These are phyloP conservation scores for Orthonevra nobilis DNA, from an alignment of 2,888 invertebrate species.

Conservation along the genomic window DNA sequence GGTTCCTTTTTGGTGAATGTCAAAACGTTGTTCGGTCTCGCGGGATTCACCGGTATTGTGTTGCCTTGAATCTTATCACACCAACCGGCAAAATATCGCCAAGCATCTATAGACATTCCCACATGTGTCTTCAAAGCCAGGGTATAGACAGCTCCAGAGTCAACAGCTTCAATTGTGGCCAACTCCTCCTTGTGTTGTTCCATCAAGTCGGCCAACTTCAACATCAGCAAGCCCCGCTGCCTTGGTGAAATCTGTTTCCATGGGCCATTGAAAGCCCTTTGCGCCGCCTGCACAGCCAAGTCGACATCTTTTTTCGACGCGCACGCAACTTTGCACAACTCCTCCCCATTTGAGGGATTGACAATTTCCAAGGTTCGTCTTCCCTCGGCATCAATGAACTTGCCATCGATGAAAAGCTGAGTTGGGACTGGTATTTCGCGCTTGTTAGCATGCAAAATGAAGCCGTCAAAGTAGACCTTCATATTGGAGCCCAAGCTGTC, in stretches of 20 bases:
- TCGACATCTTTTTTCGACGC: slow-evolving; percentile 91
- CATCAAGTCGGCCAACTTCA: slow-evolving; percentile 96
- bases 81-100: slow-evolving; percentile 98
- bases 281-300: slow-evolving; percentile 92
- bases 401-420: slow-evolving; percentile 94
- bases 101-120: slow-evolving; percentile 98
- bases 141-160: slow-evolving; percentile 98
- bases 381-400: slow-evolving; percentile 90
- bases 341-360: slow-evolving; percentile 92
- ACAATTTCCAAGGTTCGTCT: slow-evolving; percentile 85
- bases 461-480: slow-evolving; percentile 84
- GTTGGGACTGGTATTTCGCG: slow-evolving; percentile 92
- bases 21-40: slow-evolving; percentile 93
- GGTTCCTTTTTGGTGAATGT: slow-evolving; percentile 94
- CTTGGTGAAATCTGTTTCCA: slow-evolving; percentile 97
- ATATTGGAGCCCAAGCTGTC: slow-evolving; percentile 82
- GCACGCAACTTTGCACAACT: slow-evolving; percentile 87
- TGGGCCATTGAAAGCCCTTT: slow-evolving; percentile 93
- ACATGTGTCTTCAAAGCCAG: slow-evolving; percentile 97
- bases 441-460: slow-evolving; percentile 90
- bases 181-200: slow-evolving; percentile 96
- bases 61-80: slow-evolving; percentile 96
- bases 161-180: slow-evolving; percentile 95
- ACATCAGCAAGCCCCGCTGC: slow-evolving; percentile 91
- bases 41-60: slow-evolving; percentile 95